Percentiles rank a stretch among this genome's conserved stretches.
Evolutionary conservation across 2,888 invertebrate species (phyloP).

Genomic region (Epistrophe grossulariae): DNA sequence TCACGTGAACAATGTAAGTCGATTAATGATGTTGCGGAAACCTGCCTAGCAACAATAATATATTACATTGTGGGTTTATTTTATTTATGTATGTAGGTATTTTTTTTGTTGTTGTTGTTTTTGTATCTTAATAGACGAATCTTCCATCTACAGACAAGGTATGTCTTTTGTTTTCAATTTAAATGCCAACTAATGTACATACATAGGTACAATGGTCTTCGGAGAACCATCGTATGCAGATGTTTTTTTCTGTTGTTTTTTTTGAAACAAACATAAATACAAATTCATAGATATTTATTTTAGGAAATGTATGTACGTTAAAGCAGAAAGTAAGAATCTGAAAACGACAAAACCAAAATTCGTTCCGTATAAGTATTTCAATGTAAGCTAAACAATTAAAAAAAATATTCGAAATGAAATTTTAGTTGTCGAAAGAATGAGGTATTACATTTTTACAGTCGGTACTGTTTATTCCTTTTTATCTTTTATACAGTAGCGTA

Average conservation of each 20-base stretch:
- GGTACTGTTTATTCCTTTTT: not conserved
- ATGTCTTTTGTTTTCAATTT: constrained; percentile 25
- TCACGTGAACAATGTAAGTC: constrained; percentile 46
- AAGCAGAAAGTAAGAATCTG: constrained; percentile 20
- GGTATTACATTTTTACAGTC: not conserved
- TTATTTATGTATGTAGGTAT: not conserved
- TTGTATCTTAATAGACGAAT: constrained; percentile 9
- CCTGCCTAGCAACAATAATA: constrained; percentile 45
- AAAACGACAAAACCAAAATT: constrained; percentile 28
- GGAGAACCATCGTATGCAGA: constrained; percentile 27
- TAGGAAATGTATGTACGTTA: not conserved
- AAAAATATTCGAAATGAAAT: constrained; percentile 14
- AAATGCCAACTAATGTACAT: constrained; percentile 44
- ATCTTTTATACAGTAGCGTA: not conserved
- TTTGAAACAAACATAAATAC: constrained; percentile 14
- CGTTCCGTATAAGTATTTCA: not conserved
- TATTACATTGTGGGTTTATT: not conserved
- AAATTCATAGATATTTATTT: not conserved
- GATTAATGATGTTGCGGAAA: constrained; percentile 48
- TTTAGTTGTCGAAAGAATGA: constrained; percentile 17
- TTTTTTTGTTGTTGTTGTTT: not conserved
- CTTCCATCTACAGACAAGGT: not conserved
- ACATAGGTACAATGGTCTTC: constrained; percentile 14
- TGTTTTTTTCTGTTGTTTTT: constrained; percentile 31
- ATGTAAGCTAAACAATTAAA: not conserved